Percentiles rank a stretch among this genome's conserved stretches.
These are phyloP conservation scores for Pachyuromys duprasi DNA, from an alignment of 2,797 vertebrate genomes.

Conservation along the genomic window DNA sequence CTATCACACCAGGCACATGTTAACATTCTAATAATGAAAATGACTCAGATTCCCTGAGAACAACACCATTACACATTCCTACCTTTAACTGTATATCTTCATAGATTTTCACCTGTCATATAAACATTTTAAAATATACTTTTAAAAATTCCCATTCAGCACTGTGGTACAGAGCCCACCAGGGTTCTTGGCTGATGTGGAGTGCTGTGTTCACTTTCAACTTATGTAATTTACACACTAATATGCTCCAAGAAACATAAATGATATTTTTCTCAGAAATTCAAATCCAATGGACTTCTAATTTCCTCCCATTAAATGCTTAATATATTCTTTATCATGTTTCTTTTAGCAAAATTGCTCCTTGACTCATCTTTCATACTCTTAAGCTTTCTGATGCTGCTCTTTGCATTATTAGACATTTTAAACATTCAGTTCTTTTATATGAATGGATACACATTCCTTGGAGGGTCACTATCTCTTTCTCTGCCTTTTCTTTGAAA, in stretches of 20 bases:
- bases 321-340: not conserved
- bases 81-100: not conserved
- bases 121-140: not conserved
- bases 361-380: not conserved
- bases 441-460: not conserved
- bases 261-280: not conserved
- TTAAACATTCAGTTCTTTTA: not conserved
- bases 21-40: slow-evolving; percentile 36
- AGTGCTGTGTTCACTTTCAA: not conserved
- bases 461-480: not conserved
- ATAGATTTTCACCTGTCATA: not conserved
- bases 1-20: not conserved
- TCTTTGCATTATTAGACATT: not conserved
- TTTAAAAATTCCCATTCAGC: not conserved
- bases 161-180: not conserved
- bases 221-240: not conserved
- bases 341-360: not conserved
- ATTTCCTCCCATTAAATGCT: not conserved
- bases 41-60: not conserved
- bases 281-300: not conserved
- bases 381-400: not conserved
- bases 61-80: not conserved
- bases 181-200: not conserved
- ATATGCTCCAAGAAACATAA: not conserved
- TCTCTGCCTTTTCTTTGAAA: not conserved